Evolutionary conservation across 2,888 invertebrate genomes (phyloP).

Genomic region (Rosalia funebris): DNA sequence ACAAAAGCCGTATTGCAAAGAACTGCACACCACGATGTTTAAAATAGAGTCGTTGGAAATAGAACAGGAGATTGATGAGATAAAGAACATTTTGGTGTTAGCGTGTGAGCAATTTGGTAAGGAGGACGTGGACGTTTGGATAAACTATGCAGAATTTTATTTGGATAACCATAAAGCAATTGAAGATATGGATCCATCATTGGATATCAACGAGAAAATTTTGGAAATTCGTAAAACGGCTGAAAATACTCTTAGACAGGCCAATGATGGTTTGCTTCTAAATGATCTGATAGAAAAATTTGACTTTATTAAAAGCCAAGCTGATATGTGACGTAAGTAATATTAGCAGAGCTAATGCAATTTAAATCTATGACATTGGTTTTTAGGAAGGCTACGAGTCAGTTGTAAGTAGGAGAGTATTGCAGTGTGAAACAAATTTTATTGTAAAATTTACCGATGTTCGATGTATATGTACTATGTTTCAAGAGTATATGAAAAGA

Average conservation of each 20-base stretch:
- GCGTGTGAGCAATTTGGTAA: slow-evolving; percentile 75
- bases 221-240: slow-evolving; percentile 35
- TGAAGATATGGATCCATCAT: slow-evolving; percentile 68
- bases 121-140: slow-evolving; percentile 75
- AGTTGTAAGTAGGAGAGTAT: too few species aligned
- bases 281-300: slow-evolving; percentile 41
- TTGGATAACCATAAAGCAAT: slow-evolving; percentile 66
- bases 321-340: background rate
- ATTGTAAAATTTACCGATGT: too few species aligned
- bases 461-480: too few species aligned
- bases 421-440: too few species aligned
- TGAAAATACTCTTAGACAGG: slow-evolving; percentile 26
- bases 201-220: slow-evolving; percentile 59
- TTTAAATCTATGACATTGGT: too few species aligned
- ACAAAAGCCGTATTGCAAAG: slow-evolving; percentile 53
- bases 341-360: too few species aligned
- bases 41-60: slow-evolving; percentile 66
- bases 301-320: slow-evolving; percentile 15
- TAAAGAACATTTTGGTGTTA: slow-evolving; percentile 72
- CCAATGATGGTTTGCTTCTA: slow-evolving; percentile 34
- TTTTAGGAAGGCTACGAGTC: too few species aligned
- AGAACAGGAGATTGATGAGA: slow-evolving; percentile 65
- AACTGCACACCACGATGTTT: slow-evolving; percentile 60
- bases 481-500: too few species aligned
- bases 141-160: slow-evolving; percentile 72